Evolutionary conservation across 2,113 vertebrate species (phyloP).

Genomic region (Pandion haliaetus): DNA sequence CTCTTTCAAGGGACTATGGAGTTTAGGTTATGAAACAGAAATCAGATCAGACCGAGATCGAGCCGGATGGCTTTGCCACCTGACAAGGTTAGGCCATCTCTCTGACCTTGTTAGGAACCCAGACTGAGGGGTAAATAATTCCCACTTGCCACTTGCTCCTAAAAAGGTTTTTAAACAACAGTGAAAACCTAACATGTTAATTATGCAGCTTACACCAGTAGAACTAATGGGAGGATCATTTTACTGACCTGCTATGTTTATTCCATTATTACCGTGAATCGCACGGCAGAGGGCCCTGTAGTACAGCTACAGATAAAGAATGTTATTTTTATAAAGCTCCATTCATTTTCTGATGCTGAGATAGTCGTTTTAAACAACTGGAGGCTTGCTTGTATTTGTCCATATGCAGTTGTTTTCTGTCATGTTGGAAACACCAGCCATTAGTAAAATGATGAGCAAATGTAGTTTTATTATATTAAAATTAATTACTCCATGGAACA

Average conservation of each 20-base stretch:
- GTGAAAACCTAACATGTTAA: no score
- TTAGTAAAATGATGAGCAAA: neutral
- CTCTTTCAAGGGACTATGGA: neutral
- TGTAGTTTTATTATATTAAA: neutral
- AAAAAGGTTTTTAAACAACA: neutral
- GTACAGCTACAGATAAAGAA: neutral
- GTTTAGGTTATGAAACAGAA: constrained; percentile 34
- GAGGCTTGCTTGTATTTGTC: neutral
- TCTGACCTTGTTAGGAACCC: constrained; percentile 14
- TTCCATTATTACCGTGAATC: neutral
- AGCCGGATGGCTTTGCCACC: neutral
- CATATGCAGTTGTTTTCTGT: neutral
- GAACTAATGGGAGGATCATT: neutral
- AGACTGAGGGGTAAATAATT: neutral
- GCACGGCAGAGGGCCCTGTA: constrained; percentile 62
- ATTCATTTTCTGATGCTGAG: neutral
- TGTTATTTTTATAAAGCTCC: neutral
- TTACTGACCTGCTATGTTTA: neutral
- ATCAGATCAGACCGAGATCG: neutral
- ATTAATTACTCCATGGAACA: neutral
- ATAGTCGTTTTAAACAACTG: neutral
- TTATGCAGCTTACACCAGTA: neutral
- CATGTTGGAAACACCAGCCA: neutral
- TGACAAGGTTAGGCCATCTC: neutral
- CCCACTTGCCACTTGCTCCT: neutral